These are phyloP conservation scores for Phenganax stokvisi DNA, from an alignment of 92 coral and sea anemone species.

Conservation along the genomic window DNA sequence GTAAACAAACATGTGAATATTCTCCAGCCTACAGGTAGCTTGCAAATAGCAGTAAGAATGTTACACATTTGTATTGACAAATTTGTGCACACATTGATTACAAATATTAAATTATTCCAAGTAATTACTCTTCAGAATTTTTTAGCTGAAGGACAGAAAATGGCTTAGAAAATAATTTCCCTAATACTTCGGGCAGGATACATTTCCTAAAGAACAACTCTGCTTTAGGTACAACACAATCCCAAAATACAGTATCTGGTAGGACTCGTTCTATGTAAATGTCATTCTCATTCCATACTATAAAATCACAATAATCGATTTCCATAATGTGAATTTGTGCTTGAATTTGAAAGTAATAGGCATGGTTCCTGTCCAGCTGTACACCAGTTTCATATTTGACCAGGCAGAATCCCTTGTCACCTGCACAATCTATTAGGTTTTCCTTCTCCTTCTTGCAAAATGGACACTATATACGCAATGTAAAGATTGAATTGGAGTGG, in stretches of 20 bases:
- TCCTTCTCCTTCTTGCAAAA: constrained; percentile 42
- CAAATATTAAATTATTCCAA: neutral
- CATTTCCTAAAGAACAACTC: constrained; percentile 41
- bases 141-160: constrained; percentile 23
- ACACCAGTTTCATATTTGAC: constrained; percentile 28
- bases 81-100: neutral
- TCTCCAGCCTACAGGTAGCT: too few relatives aligned
- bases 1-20: too few relatives aligned
- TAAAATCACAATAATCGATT: constrained; percentile 41
- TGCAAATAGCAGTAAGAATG: neutral
- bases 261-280: constrained; percentile 11
- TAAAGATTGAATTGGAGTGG: constrained; percentile 1
- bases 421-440: constrained; percentile 35
- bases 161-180: constrained; percentile 37
- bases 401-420: constrained; percentile 40
- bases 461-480: constrained; percentile 40
- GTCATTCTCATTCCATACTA: constrained; percentile 47
- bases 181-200: constrained; percentile 42
- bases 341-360: constrained; percentile 32
- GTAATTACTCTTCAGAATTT: constrained; percentile 14
- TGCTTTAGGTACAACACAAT: constrained; percentile 35
- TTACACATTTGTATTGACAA: neutral
- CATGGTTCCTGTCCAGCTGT: constrained; percentile 33
- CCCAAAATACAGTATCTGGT: constrained; percentile 33
- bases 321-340: constrained; percentile 39